phyloP scores from a whole-genome alignment of 1,140 invertebrate species.

The Dryas iulia region DNA sequence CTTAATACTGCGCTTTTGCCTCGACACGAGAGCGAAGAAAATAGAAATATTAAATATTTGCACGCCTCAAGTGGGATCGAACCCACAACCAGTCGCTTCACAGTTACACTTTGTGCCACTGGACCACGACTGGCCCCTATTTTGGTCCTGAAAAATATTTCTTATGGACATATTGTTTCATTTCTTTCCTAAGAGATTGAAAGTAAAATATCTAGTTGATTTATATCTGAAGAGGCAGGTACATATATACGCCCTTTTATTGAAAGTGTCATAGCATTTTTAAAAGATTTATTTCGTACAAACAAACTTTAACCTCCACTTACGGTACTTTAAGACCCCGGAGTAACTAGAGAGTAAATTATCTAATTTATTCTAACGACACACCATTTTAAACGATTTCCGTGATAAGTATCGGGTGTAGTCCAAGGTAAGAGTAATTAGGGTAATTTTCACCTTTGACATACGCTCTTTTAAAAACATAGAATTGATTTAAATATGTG shows the following conservation, averaged over 20 bases:
- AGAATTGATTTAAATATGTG: neutral
- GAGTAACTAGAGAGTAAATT: slow-evolving; percentile 1
- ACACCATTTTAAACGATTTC: slow-evolving; percentile 7
- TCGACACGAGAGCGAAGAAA: no score
- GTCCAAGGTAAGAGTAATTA: slow-evolving; percentile 21
- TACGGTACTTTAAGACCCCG: neutral
- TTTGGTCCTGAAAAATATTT: no score
- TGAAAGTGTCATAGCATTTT: neutral
- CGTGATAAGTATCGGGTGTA: slow-evolving; percentile 14
- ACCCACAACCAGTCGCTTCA: no score
- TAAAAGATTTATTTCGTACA: neutral
- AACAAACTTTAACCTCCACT: neutral
- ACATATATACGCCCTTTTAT: neutral
- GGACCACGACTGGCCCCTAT: no score
- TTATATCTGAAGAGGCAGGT: no score
- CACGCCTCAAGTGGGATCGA: no score
- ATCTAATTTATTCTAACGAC: slow-evolving; percentile 14
- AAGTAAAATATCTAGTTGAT: no score
- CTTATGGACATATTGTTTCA: no score
- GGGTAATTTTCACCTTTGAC: slow-evolving; percentile 31
- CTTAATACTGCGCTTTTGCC: no score
- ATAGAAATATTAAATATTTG: no score
- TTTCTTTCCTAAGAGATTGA: no score
- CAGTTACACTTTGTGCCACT: no score
- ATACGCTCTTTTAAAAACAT: slow-evolving; percentile 14